Evolutionary conservation across 2,797 vertebrate genomes (phyloP).

Genomic region (Ctenopoma multispine): DNA sequence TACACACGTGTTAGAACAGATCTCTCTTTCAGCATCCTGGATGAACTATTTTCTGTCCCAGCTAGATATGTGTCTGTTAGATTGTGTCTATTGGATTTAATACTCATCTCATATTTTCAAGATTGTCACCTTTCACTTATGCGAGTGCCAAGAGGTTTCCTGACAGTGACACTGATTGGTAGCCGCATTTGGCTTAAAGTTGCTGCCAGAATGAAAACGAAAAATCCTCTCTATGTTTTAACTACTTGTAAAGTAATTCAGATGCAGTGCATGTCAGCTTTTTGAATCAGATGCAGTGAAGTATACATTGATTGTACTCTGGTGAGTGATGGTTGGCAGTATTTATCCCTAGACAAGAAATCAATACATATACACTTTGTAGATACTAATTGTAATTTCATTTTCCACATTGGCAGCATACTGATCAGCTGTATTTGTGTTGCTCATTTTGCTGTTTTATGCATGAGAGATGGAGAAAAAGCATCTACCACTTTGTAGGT

Average conservation of each 20-base stretch:
- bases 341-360: slow-evolving; percentile 58
- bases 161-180: slow-evolving; percentile 23
- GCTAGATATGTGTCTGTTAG: slow-evolving; percentile 16
- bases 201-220: slow-evolving; percentile 25
- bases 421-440: slow-evolving; percentile 34
- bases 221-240: neutral
- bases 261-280: slow-evolving; percentile 15
- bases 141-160: slow-evolving; percentile 1
- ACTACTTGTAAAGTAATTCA: slow-evolving; percentile 35
- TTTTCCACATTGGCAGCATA: slow-evolving; percentile 16
- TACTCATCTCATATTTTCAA: neutral
- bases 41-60: slow-evolving; percentile 16
- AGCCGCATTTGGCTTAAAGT: neutral
- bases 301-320: slow-evolving; percentile 50
- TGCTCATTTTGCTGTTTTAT: slow-evolving; percentile 22
- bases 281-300: slow-evolving; percentile 30
- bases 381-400: slow-evolving; percentile 46
- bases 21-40: neutral
- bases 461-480: neutral
- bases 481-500: neutral
- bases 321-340: slow-evolving; percentile 24
- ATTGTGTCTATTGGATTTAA: slow-evolving; percentile 7
- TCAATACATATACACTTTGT: slow-evolving; percentile 56
- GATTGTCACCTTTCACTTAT: slow-evolving; percentile 1
- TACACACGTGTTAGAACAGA: slow-evolving; percentile 26